Conservation (phyloP, 2,888 invertebrate genomes). For the Lordiphosa fenestrarum region DNA sequence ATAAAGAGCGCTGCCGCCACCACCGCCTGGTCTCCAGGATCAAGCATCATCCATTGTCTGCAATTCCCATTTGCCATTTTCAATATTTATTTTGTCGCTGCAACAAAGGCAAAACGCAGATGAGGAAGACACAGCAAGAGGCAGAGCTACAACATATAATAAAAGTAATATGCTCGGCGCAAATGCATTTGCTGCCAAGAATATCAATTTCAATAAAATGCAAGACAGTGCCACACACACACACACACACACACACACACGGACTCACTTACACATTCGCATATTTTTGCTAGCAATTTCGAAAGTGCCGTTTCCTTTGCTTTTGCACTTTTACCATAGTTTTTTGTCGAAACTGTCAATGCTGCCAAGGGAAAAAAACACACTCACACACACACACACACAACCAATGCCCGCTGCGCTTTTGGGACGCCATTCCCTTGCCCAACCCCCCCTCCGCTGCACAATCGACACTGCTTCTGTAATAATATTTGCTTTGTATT, state of each 20-base stretch:
- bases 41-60: constrained; percentile 15
- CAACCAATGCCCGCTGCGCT: constrained; percentile 53
- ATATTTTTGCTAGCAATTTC: constrained; percentile 41
- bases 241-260: constrained; percentile 15
- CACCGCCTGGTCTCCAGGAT: constrained; percentile 3
- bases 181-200: constrained; percentile 70
- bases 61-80: constrained; percentile 25
- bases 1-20: background rate
- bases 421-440: constrained; percentile 43
- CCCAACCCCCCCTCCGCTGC: background rate
- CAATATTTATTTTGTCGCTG: constrained; percentile 36
- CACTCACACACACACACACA: background rate
- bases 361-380: constrained; percentile 57
- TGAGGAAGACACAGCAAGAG: constrained; percentile 19
- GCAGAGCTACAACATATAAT: constrained; percentile 60
- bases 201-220: constrained; percentile 21
- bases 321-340: constrained; percentile 52
- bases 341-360: constrained; percentile 74
- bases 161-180: constrained; percentile 74
- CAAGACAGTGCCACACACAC: constrained; percentile 33
- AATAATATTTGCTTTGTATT: constrained; percentile 69
- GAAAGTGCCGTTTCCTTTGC: constrained; percentile 41
- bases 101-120: constrained; percentile 20
- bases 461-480: constrained; percentile 22
- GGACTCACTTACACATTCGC: constrained; percentile 14